Conservation (phyloP, 1,140 invertebrate genomes). For the Drosophila mayri region DNA sequence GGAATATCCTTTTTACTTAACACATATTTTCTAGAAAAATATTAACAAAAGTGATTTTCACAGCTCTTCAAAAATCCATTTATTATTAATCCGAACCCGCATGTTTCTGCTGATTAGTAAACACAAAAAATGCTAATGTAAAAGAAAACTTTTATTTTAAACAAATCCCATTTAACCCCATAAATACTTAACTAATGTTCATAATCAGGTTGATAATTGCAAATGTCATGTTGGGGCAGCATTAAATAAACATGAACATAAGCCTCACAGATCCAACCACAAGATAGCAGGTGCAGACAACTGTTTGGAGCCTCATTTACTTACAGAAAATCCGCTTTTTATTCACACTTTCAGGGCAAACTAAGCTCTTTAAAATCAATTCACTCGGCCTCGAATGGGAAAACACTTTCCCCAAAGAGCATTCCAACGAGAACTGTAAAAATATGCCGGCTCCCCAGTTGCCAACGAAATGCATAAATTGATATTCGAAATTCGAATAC, state of each 20-base stretch:
- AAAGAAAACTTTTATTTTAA: slow-evolving; percentile 7
- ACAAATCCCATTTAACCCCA: slow-evolving; percentile 1
- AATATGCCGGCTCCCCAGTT: slow-evolving; percentile 60
- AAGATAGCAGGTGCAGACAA: slow-evolving; percentile 31
- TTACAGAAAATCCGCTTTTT: slow-evolving; percentile 5
- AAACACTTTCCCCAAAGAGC: slow-evolving; percentile 66
- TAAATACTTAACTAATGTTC: slow-evolving; percentile 39
- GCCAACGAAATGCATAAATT: slow-evolving; percentile 67
- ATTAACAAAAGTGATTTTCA: not conserved
- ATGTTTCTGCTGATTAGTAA: not conserved
- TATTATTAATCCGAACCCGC: not conserved
- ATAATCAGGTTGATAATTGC: slow-evolving; percentile 39
- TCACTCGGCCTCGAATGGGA: slow-evolving; percentile 17
- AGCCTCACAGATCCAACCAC: slow-evolving; percentile 20
- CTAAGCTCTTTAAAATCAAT: slow-evolving; percentile 34
- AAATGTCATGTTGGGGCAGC: slow-evolving; percentile 12
- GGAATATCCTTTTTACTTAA: not conserved
- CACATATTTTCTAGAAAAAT: not conserved
- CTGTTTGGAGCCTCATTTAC: not conserved
- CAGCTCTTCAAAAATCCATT: not conserved
- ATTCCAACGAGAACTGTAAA: slow-evolving; percentile 49
- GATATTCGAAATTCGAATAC: slow-evolving; percentile 78
- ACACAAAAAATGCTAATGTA: slow-evolving; percentile 3
- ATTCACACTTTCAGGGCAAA: slow-evolving; percentile 34
- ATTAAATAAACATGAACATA: slow-evolving; percentile 34